Evolutionary conservation across 2,888 invertebrate species (phyloP).

Genomic region (Scaptomyza polygonia): DNA sequence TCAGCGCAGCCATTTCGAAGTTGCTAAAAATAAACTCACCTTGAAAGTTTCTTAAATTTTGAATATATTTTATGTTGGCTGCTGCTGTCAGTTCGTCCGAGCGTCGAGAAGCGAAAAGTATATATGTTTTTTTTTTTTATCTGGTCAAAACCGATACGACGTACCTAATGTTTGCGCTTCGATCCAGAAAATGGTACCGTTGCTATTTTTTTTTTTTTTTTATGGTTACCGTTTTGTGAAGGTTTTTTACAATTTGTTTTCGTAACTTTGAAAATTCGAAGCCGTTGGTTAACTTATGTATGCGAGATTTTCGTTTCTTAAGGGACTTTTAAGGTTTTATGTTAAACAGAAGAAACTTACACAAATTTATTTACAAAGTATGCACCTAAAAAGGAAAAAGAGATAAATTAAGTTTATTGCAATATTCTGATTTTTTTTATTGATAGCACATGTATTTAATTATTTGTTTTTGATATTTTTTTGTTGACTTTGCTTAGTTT

Average conservation of each 20-base stretch:
- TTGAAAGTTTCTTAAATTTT: slow-evolving; percentile 83
- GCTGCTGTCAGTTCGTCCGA: slow-evolving; percentile 27
- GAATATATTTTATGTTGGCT: slow-evolving; percentile 46
- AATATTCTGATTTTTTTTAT: not conserved
- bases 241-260: slow-evolving; percentile 19
- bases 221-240: slow-evolving; percentile 28
- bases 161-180: slow-evolving; percentile 33
- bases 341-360: slow-evolving; percentile 59
- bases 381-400: slow-evolving; percentile 42
- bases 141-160: slow-evolving; percentile 55
- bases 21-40: slow-evolving; percentile 85
- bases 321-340: slow-evolving; percentile 33
- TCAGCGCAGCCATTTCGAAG: slow-evolving; percentile 81
- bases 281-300: slow-evolving; percentile 35
- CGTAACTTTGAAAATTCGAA: slow-evolving; percentile 33
- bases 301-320: slow-evolving; percentile 60
- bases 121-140: slow-evolving; percentile 36
- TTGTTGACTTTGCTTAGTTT: slow-evolving; percentile 38
- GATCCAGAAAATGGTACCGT: slow-evolving; percentile 54
- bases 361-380: slow-evolving; percentile 53
- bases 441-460: slow-evolving; percentile 26
- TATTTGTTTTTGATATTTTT: slow-evolving; percentile 13
- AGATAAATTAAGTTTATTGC: slow-evolving; percentile 15
- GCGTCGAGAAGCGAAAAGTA: slow-evolving; percentile 26
- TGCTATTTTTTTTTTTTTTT: slow-evolving; percentile 20